Base-by-base conservation (phyloP, 35 echinoderm and acorn worm species). In the Heliocidaris tuberculata region DNA sequence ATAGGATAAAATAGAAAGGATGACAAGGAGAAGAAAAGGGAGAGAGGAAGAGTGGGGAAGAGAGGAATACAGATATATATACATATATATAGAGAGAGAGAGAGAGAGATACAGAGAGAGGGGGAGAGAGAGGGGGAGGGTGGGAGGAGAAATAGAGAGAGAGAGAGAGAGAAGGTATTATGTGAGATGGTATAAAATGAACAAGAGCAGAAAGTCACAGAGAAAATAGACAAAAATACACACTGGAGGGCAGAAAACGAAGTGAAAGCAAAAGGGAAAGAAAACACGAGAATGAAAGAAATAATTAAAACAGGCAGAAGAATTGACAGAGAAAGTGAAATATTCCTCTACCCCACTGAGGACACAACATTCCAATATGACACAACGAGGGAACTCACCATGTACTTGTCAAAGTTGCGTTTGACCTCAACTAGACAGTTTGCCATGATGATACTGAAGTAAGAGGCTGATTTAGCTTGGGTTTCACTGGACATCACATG, bases 371-470 rank as follows among this genome's bases (percentile, higher is more conserved):
- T 42, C 35, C 35, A 42, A 42, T 42, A 42, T 42, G 35, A 42
- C 35, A 1, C 35, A 42, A 42, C 19, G 7, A 15, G 13, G 31
- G 7, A 50, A 95, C 98, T 99, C 95, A 99, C 98, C 87, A 99
- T 97, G 95, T 96, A 97, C 24, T 95, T 94, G 59, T 99, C 98
- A 97, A 99, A 97, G 42, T 96, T 96, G 47, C 98, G 94, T 86
- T 99, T 99, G 94, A 99, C 98, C 94, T 99, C 97, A 15, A 99
- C 97, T 31, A 97, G 94, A 88, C 96, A 97, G 92, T 97, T 99
- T 31, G 98, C 98, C 54, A 99, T 94, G 31, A 99, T 95, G 56
- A 99, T 96, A 48, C 95, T 95, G 47, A 99, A 96, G 31, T 97
- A 99, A 48, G 96, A 97, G 8, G 95, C 96, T 24, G 98, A 94